These are phyloP conservation scores for Didymodactylos carnosus DNA, from an alignment of 2,888 invertebrate genomes.

Conservation along the genomic window DNA sequence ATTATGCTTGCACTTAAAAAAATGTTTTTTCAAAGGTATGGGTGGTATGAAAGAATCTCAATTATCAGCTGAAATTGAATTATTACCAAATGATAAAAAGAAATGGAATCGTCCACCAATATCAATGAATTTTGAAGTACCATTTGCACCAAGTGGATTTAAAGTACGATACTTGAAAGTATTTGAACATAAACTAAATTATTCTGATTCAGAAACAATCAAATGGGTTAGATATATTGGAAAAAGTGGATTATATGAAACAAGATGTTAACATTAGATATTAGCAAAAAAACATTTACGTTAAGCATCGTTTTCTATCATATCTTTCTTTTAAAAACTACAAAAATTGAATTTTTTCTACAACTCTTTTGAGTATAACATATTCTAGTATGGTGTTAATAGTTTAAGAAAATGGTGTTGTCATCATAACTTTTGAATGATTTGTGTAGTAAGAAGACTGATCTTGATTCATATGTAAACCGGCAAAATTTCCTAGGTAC, in stretches of 20 bases:
- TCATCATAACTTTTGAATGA: no score
- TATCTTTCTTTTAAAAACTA: no score
- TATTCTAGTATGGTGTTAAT: no score
- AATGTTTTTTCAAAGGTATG: slow-evolving; percentile 43
- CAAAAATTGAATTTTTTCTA: no score
- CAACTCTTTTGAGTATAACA: no score
- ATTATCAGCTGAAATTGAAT: slow-evolving; percentile 91
- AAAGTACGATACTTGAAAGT: slow-evolving; percentile 98
- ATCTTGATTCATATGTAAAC: no score
- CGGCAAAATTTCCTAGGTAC: no score
- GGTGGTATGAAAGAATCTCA: slow-evolving; percentile 92
- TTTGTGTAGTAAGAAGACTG: no score
- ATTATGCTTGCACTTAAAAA: slow-evolving; percentile 37
- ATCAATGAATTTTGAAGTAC: slow-evolving; percentile 99
- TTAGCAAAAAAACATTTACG: no score
- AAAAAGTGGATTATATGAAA: slow-evolving; percentile 93
- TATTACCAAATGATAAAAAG: slow-evolving; percentile 79
- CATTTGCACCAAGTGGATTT: slow-evolving; percentile 96
- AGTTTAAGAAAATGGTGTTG: no score
- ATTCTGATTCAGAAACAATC: slow-evolving; percentile 98
- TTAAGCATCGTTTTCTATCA: no score
- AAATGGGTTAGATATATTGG: slow-evolving; percentile 99
- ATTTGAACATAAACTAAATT: slow-evolving; percentile 96
- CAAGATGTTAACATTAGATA: slow-evolving; percentile 75
- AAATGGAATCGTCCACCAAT: slow-evolving; percentile 99